Base-by-base conservation (phyloP, 2,888 invertebrate genomes). In the Drosophila hawaiiensis region DNA sequence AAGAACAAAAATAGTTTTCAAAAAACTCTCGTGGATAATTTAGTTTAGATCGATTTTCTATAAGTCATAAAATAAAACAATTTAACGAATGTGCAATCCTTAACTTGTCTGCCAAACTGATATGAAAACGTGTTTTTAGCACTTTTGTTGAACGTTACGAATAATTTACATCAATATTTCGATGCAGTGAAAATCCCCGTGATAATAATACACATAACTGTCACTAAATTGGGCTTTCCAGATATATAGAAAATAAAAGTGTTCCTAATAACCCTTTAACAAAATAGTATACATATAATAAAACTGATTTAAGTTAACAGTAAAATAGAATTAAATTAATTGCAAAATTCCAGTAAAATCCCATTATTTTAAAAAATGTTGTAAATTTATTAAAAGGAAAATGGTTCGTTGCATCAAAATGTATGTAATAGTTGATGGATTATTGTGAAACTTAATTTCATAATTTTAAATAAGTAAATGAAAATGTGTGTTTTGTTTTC, bases 401-500 rank as follows among this genome's bases (percentile, higher is more conserved):
- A n/a, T 56, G 43, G 43, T 75, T 75, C 25, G 68, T 60, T 72
- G 52, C 37, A 53, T 39, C 25, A 47, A 25, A 47, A 9, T 47
- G 29, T 47, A 47, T 69, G 63, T 59, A 41, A 52, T 47, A 35
- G 67, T 73, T 67, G 63, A 31, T 56, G 41, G 28, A 76, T 63
- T n/a, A 35, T 66, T 66, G 58, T 60, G 39, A 33, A 49, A 47
- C 59, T 39, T 55, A 55, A 49, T 41, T 61, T 50, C 25, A 62
- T 47, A 14, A 54, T 59, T 70, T 54, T 52, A 29, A 64, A 41
- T 31, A 54, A 63, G 31, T 60, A 31, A 60, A 35, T 59, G 22
- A 67, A 64, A 73, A 54, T 73, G 74, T 70, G 47, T 78, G 60
- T 77, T 66, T 70, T 56, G 60, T 56, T 66, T 68, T 68, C 9